Percentiles rank a stretch among this genome's conserved stretches.
Evolutionary conservation across 2,888 invertebrate species (phyloP).

Genomic region (Resseliella maxima): DNA sequence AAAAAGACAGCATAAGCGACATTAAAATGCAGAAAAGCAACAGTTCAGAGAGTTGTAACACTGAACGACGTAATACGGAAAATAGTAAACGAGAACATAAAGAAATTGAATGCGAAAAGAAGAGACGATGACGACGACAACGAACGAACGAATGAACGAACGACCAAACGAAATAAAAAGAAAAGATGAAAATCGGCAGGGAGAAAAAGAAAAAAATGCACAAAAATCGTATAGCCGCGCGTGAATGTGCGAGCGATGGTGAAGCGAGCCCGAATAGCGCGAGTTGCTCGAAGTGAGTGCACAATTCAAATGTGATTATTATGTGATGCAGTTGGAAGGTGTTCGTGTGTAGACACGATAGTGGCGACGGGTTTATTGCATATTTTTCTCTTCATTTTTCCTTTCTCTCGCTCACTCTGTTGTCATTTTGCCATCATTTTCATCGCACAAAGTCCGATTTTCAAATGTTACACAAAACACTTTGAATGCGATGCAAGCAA

Average conservation of each 20-base stretch:
- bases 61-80: conserved; percentile 44
- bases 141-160: background rate
- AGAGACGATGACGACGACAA: background rate
- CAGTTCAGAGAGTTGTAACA: conserved; percentile 46
- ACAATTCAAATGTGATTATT: conserved; percentile 26
- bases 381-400: background rate
- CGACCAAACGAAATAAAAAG: background rate
- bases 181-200: background rate
- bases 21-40: conserved; percentile 53
- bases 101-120: conserved; percentile 17
- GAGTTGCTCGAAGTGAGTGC: background rate
- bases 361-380: conserved; percentile 51
- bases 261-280: background rate
- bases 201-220: background rate
- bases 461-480: conserved; percentile 40
- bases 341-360: conserved; percentile 51
- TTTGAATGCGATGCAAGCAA: conserved; percentile 35
- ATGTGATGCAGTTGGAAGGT: conserved; percentile 53
- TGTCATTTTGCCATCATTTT: background rate
- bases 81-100: conserved; percentile 18
- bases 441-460: conserved; percentile 36
- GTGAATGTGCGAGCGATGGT: background rate
- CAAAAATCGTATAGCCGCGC: background rate
- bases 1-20: conserved; percentile 20
- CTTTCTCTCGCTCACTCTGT: too few relatives aligned